A percentile compares a stretch with the other conserved stretches of the same genome.
Conservation (phyloP, 2,113 vertebrate species). For the Dermatemys mawii region DNA sequence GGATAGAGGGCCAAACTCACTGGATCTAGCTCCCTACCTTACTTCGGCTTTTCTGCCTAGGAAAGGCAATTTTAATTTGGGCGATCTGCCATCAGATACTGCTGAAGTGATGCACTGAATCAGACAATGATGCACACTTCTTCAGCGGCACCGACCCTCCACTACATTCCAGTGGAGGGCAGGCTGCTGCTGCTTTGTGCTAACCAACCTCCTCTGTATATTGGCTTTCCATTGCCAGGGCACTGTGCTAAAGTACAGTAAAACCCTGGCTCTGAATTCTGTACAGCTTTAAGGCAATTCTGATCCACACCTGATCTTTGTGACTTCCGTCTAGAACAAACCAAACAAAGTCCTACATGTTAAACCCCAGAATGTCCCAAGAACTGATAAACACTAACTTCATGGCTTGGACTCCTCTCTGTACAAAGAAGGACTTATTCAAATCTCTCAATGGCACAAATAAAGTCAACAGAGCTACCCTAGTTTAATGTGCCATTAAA, state of each 20-base stretch:
- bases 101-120: not conserved
- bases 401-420: not conserved
- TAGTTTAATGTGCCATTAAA: not conserved
- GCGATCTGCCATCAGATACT: not conserved
- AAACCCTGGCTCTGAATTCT: not conserved
- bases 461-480: not conserved
- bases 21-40: not conserved
- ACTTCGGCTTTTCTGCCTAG: conserved; percentile 1
- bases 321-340: not conserved
- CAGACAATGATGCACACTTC: not conserved
- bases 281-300: not conserved
- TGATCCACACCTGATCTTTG: not conserved
- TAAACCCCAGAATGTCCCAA: not conserved
- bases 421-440: not conserved
- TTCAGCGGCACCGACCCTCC: not conserved
- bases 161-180: not conserved
- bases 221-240: not conserved
- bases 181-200: not conserved
- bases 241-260: fast-evolving
- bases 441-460: not conserved
- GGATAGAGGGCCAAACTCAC: not conserved
- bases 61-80: not conserved
- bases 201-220: not conserved
- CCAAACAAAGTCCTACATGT: not conserved
- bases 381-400: not conserved